Evolutionary conservation across 2,888 invertebrate species (phyloP), one percentile per base, ranked within the genome.

Genomic region (Patella ulyssiponensis): DNA sequence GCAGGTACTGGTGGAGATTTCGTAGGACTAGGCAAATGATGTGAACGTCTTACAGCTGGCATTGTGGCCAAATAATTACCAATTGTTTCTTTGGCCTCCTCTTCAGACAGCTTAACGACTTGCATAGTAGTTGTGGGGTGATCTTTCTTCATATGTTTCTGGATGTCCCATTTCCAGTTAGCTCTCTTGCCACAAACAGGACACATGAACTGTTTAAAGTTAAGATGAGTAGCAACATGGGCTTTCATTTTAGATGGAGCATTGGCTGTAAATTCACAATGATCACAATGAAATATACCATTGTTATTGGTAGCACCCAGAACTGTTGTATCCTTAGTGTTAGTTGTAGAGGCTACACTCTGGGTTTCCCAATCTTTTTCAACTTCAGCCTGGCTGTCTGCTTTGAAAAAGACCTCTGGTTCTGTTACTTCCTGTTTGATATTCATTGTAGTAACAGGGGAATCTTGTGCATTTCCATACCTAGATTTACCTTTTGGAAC

Each of bases 81-180:
- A 33, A 91, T 88, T 11, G 90, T 89, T 2, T 86, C 87, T 71
- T 85, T 86, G 17, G 91, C 91, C 56, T 90, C 90, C 51, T 86
- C 83, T 71, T 88, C 86, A 2, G 86, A 80, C 64, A 90, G 80
- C 74, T 86, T 87, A 2, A 88, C 82, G 12, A 90, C 90, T 33
- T 84, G 83, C 73, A 86, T 83, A n/a, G 82, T 78, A 1, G 77
- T 77, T 11, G 79, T 79, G 73, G 70, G 69, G 75, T 90, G 91
- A 53, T 86, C 87, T 73, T 84, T 84, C 54, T 85, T 81, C 73
- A 91, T 89, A 77, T 91, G 91, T 76, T 90, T 91, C 9, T 88
- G 84, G 14, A 90, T 86, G 78, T 90, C 91, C 90, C 90, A 91
- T 74, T 88, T 87, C 90, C 90, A 90, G 82, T 91, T 91, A 71